Percentiles rank a stretch among this genome's conserved stretches.
Conservation (phyloP, 2,113 vertebrate species). For the Grus americana region DNA sequence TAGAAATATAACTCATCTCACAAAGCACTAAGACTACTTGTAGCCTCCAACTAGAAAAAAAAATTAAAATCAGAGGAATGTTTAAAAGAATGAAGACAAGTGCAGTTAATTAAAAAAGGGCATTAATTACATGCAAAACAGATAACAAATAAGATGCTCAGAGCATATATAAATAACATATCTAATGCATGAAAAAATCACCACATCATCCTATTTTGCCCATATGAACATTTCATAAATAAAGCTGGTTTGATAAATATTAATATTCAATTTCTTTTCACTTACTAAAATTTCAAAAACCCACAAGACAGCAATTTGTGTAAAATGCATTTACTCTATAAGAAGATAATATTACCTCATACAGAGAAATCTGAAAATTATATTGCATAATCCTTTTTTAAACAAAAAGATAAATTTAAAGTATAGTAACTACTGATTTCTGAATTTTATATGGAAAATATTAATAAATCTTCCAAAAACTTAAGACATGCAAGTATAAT, state of each 20-base stretch:
- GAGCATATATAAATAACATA: not conserved
- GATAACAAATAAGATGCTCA: not conserved
- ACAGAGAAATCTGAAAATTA: not conserved
- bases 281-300: not conserved
- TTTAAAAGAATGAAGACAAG: not conserved
- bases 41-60: not conserved
- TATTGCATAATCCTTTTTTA: not conserved
- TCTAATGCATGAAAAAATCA: not conserved
- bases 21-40: not conserved
- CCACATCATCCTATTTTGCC: not conserved
- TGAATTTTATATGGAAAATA: not conserved
- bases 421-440: not conserved
- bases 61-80: not conserved
- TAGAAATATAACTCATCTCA: not conserved
- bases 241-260: not conserved
- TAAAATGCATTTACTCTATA: not conserved
- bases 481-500: not conserved
- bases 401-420: not conserved
- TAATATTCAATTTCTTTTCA: not conserved
- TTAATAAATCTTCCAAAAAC: not conserved
- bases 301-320: not conserved
- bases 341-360: not conserved
- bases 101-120: not conserved
- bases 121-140: not conserved
- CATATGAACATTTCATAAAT: not conserved